phyloP scores from a whole-genome alignment of 2,113 vertebrate species.

The Neodon shergylaensis region DNA sequence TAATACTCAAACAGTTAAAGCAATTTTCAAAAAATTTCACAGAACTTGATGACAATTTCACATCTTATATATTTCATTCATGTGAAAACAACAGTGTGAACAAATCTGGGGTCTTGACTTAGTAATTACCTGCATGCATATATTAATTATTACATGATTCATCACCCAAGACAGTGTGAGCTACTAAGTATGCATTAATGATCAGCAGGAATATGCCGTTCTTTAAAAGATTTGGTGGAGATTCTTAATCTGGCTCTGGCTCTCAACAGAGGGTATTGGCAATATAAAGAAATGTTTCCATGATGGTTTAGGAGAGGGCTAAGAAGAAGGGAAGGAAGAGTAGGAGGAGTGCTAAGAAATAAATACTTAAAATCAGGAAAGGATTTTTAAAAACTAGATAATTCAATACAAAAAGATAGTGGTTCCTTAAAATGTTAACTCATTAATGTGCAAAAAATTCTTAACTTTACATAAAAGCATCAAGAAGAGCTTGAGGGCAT shows the following conservation, averaged over 20 bases:
- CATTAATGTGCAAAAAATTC: not conserved
- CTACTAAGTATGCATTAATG: not conserved
- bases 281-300: not conserved
- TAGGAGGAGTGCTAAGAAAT: not conserved
- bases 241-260: not conserved
- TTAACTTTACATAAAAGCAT: not conserved
- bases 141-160: not conserved
- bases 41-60: not conserved
- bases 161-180: not conserved
- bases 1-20: not conserved
- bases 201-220: conserved; percentile 4
- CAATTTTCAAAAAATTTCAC: not conserved
- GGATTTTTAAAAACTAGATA: not conserved
- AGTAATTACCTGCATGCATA: not conserved
- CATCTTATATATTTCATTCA: not conserved
- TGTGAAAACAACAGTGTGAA: not conserved
- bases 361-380: not conserved
- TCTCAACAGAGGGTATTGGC: not conserved
- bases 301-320: not conserved
- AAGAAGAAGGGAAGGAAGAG: not conserved
- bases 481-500: not conserved
- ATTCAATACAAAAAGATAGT: not conserved
- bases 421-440: not conserved
- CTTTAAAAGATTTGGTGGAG: not conserved
- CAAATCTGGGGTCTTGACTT: not conserved